Evolutionary conservation across 92 coral and sea anemone genomes (phyloP).

Genomic region (Scolanthus callimorphus): DNA sequence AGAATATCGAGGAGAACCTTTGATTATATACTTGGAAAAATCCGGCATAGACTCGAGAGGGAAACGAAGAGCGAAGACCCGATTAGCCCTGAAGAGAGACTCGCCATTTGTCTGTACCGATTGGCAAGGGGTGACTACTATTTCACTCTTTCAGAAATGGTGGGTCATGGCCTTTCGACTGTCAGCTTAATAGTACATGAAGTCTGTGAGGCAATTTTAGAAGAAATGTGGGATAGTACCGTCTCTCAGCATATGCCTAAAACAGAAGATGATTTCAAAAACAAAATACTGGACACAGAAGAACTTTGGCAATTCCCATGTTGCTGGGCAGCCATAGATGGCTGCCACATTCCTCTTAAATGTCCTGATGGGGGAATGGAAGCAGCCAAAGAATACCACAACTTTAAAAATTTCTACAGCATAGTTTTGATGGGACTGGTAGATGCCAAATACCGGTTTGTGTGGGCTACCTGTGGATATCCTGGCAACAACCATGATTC

Average conservation of each 20-base stretch:
- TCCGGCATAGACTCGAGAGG: slow-evolving; percentile 11
- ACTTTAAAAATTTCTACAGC: slow-evolving; percentile 18
- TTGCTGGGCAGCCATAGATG: slow-evolving; percentile 34
- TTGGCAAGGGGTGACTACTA: slow-evolving; percentile 25
- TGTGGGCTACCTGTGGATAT: slow-evolving; percentile 21
- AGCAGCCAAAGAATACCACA: slow-evolving; percentile 21
- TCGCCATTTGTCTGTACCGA: too few relatives aligned
- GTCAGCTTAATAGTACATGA: slow-evolving; percentile 29
- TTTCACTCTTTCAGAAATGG: slow-evolving; percentile 28
- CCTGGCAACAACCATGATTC: slow-evolving; percentile 31
- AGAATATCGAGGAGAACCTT: slow-evolving; percentile 16
- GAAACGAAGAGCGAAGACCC: slow-evolving; percentile 21
- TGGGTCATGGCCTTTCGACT: slow-evolving; percentile 27
- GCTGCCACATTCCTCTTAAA: slow-evolving; percentile 31
- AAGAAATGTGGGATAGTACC: slow-evolving; percentile 22
- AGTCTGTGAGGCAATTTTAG: slow-evolving; percentile 18
- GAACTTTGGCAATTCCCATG: slow-evolving; percentile 32
- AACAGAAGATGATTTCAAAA: slow-evolving; percentile 6
- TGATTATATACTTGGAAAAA: slow-evolving; percentile 11
- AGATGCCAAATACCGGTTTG: slow-evolving; percentile 20
- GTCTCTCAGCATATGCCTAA: slow-evolving; percentile 18
- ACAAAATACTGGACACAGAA: slow-evolving; percentile 20
- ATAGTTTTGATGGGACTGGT: slow-evolving; percentile 28
- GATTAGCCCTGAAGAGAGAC: slow-evolving; percentile 21
- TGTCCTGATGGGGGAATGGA: slow-evolving; percentile 29